Conservation (phyloP, 2,797 vertebrate species). For the Lateolabrax maculatus region DNA sequence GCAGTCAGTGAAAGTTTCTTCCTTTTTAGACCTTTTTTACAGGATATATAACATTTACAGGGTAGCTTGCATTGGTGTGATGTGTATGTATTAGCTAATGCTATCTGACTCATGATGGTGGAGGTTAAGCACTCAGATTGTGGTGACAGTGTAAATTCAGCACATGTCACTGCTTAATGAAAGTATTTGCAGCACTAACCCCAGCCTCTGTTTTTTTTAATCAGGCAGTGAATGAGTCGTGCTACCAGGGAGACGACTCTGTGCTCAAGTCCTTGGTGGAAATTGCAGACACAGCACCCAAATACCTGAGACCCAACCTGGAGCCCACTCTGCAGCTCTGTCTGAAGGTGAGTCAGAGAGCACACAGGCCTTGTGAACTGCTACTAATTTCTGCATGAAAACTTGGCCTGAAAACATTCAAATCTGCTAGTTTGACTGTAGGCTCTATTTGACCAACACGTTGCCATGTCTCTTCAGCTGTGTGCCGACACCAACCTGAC, state of each 20-base stretch:
- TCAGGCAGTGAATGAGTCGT: constrained; percentile 96
- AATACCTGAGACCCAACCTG: constrained; percentile 96
- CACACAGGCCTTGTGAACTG: accelerated
- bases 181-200: neutral
- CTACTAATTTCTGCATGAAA: neutral
- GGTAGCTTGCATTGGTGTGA: neutral
- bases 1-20: neutral
- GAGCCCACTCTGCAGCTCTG: constrained; percentile 96
- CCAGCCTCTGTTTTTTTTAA: constrained; percentile 16
- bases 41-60: neutral
- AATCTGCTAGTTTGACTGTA: too few relatives aligned
- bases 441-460: neutral
- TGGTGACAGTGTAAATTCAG: neutral
- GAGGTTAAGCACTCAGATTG: neutral
- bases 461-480: constrained; percentile 81
- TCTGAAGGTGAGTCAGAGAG: constrained; percentile 88
- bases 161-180: neutral
- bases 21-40: neutral
- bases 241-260: constrained; percentile 96
- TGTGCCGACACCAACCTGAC: constrained; percentile 94
- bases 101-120: neutral
- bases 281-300: constrained; percentile 97
- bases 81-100: constrained; percentile 5
- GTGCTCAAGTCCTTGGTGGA: constrained; percentile 98
- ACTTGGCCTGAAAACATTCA: too few relatives aligned